phyloP scores from a whole-genome alignment of 2,797 vertebrate species.

The Leptatherina wallacei region DNA sequence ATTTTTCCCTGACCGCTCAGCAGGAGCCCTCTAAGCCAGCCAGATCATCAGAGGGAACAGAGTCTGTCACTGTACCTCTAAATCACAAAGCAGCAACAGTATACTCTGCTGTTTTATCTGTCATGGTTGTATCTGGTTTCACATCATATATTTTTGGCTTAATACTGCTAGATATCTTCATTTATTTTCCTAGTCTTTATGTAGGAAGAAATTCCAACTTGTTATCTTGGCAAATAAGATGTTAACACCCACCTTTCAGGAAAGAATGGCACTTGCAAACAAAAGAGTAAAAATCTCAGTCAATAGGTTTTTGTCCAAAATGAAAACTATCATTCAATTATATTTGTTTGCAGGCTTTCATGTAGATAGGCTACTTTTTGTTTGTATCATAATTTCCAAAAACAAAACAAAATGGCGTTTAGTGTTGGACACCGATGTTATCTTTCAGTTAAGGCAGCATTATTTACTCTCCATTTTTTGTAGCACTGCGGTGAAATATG shows the following conservation, averaged over 20 bases:
- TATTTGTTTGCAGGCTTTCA: conserved; percentile 25
- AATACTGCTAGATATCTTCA: conserved; percentile 24
- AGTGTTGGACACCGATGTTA: conserved; percentile 4
- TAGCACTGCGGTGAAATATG: conserved; percentile 4
- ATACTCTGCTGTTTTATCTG: conserved; percentile 29
- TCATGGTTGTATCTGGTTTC: conserved; percentile 29
- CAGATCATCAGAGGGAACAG: conserved; percentile 58
- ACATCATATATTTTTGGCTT: conserved; percentile 12
- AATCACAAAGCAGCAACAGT: conserved; percentile 45
- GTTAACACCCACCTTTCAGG: conserved; percentile 25
- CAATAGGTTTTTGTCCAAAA: neutral
- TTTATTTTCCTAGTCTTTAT: neutral
- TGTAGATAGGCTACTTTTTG: neutral
- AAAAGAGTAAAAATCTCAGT: neutral
- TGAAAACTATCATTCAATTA: conserved; percentile 34
- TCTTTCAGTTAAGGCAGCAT: neutral
- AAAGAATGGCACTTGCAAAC: conserved; percentile 12
- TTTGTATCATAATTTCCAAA: neutral
- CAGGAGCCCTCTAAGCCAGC: conserved; percentile 46
- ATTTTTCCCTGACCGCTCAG: conserved; percentile 50
- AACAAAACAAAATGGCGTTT: neutral
- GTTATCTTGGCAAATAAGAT: neutral
- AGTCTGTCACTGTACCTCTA: conserved; percentile 43
- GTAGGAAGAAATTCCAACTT: neutral
- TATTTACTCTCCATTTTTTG: conserved; percentile 20